These are phyloP conservation scores for Tiphia femorata DNA, from an alignment of 2,888 invertebrate genomes.

Conservation along the genomic window DNA sequence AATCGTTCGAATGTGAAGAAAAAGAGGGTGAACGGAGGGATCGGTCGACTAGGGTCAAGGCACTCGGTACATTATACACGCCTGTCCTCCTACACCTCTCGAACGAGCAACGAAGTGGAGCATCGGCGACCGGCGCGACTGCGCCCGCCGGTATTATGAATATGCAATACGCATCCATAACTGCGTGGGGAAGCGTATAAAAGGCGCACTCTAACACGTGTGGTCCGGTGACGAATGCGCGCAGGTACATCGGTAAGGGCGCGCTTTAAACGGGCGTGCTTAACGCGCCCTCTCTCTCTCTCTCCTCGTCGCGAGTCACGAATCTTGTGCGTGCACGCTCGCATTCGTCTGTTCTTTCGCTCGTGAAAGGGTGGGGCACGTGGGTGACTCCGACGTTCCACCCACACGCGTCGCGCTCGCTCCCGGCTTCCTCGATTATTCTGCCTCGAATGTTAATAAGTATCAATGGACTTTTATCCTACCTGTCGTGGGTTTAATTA, in stretches of 20 bases:
- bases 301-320: too few relatives aligned
- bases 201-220: slow-evolving; percentile 35
- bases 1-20: background rate
- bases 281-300: too few relatives aligned
- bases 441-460: slow-evolving; percentile 35
- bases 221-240: slow-evolving; percentile 40
- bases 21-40: background rate
- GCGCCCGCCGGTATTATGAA: slow-evolving; percentile 47
- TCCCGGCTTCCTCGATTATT: slow-evolving; percentile 22
- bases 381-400: slow-evolving; percentile 61
- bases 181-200: slow-evolving; percentile 26
- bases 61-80: slow-evolving; percentile 47
- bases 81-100: slow-evolving; percentile 59
- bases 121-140: too few relatives aligned
- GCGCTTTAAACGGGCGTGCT: slow-evolving; percentile 38
- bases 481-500: slow-evolving; percentile 25
- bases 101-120: slow-evolving; percentile 52
- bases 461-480: slow-evolving; percentile 27
- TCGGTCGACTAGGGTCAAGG: slow-evolving; percentile 31
- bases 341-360: slow-evolving; percentile 13
- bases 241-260: slow-evolving; percentile 42
- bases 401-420: slow-evolving; percentile 46
- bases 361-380: slow-evolving; percentile 51
- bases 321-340: background rate
- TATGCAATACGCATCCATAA: slow-evolving; percentile 50